Percentiles rank a stretch among this genome's conserved stretches.
Conservation (phyloP, 2,888 invertebrate species). For the Tanypteryx hageni region DNA sequence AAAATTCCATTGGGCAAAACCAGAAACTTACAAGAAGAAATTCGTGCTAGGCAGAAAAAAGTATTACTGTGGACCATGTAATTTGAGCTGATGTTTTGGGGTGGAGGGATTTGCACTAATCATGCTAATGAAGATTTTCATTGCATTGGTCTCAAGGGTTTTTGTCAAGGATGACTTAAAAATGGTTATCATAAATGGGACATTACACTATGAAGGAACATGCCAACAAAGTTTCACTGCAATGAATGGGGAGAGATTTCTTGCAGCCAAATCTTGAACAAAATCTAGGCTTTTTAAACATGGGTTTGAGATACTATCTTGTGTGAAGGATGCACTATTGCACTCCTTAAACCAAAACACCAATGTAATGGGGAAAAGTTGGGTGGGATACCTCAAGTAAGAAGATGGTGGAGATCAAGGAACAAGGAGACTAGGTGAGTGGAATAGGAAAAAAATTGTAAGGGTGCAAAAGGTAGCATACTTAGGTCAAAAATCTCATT, state of each 20-base stretch:
- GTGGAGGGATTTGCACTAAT: slow-evolving; percentile 37
- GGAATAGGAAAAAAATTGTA: slow-evolving; percentile 18
- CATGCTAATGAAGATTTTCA: slow-evolving; percentile 56
- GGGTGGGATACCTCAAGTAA: slow-evolving; percentile 36
- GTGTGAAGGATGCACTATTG: slow-evolving; percentile 55
- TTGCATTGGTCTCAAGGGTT: slow-evolving; percentile 46
- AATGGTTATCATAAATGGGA: slow-evolving; percentile 38
- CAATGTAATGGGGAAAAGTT: slow-evolving; percentile 30
- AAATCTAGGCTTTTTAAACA: slow-evolving; percentile 54
- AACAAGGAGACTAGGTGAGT: not conserved
- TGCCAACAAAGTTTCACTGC: slow-evolving; percentile 61
- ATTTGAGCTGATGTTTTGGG: slow-evolving; percentile 1
- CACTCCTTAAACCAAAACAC: slow-evolving; percentile 60
- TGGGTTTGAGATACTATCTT: slow-evolving; percentile 53
- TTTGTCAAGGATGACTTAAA: slow-evolving; percentile 40
- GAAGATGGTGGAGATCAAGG: not conserved
- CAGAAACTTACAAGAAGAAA: slow-evolving; percentile 47
- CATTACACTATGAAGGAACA: slow-evolving; percentile 62
- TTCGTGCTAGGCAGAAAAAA: slow-evolving; percentile 55
- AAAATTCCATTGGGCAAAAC: slow-evolving; percentile 20
- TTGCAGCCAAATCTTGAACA: slow-evolving; percentile 59
- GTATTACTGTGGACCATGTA: slow-evolving; percentile 10
- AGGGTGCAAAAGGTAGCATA: slow-evolving; percentile 61
- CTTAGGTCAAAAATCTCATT: slow-evolving; percentile 61
- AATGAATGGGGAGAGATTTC: slow-evolving; percentile 52